A percentile compares a stretch with the other conserved stretches of the same genome.
These are phyloP conservation scores for Chouioia cunea DNA, from an alignment of 2,888 invertebrate genomes.

Conservation along the genomic window DNA sequence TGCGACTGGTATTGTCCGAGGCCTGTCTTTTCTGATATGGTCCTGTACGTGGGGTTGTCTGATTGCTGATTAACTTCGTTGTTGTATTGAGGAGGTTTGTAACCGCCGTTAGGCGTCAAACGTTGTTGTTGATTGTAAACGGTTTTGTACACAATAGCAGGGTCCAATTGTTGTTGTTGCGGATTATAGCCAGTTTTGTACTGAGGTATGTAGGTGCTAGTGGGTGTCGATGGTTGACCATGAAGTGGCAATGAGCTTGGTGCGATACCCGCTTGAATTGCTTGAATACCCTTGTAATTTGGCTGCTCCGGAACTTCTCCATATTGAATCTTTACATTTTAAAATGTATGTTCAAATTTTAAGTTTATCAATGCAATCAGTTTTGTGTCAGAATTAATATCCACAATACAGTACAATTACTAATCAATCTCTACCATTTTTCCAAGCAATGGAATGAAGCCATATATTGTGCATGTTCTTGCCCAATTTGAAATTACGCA, in stretches of 20 bases:
- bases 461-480: too few species aligned
- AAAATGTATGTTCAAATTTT: too few species aligned
- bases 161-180: constrained; percentile 43
- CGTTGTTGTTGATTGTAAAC: constrained; percentile 41
- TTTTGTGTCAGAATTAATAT: too few species aligned
- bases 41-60: constrained; percentile 47
- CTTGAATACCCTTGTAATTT: constrained; percentile 54
- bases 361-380: too few species aligned
- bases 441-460: too few species aligned
- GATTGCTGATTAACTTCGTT: constrained; percentile 46
- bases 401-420: too few species aligned
- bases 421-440: too few species aligned
- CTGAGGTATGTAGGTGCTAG: constrained; percentile 31
- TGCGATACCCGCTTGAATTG: constrained; percentile 45
- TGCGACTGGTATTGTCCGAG: constrained; percentile 25
- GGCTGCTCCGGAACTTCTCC: constrained; percentile 58
- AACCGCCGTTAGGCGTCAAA: constrained; percentile 19
- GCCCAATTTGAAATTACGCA: too few species aligned
- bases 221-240: constrained; percentile 36
- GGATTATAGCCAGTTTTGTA: constrained; percentile 39
- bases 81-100: constrained; percentile 33
- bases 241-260: constrained; percentile 41
- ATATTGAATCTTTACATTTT: constrained; percentile 49
- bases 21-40: constrained; percentile 15
- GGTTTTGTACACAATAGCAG: constrained; percentile 15